These are phyloP conservation scores for Leptobrachium leishanense DNA, from an alignment of 2,113 vertebrate genomes.

Conservation along the genomic window DNA sequence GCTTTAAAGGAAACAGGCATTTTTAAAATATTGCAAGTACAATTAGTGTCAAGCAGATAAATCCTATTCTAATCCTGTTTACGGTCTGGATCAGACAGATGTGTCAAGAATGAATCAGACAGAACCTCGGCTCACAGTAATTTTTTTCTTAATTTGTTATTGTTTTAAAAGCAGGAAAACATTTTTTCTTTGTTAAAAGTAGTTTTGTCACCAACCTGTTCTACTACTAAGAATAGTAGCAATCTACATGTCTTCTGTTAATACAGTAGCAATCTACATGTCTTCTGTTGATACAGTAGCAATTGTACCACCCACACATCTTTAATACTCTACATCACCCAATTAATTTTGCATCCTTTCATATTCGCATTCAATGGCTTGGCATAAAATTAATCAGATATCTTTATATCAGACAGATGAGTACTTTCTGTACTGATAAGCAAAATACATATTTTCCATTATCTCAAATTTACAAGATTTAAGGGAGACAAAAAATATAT, in stretches of 20 bases:
- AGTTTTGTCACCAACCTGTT: constrained; percentile 61
- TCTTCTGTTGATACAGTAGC: constrained; percentile 58
- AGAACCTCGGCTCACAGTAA: constrained; percentile 80
- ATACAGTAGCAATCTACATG: too few relatives aligned
- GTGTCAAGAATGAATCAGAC: constrained; percentile 88
- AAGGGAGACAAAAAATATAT: too few relatives aligned
- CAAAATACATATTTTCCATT: constrained; percentile 50
- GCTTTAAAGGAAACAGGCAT: constrained; percentile 71
- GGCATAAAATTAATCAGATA: constrained; percentile 81
- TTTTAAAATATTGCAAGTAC: constrained; percentile 82
- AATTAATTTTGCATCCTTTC: constrained; percentile 80
- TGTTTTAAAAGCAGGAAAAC: constrained; percentile 17
- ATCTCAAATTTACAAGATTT: too few relatives aligned
- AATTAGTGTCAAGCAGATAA: constrained; percentile 91
- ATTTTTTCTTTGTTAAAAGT: constrained; percentile 65
- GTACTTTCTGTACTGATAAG: constrained; percentile 75
- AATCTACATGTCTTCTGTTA: too few relatives aligned
- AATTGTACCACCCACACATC: constrained; percentile 58
- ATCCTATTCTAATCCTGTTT: constrained; percentile 89
- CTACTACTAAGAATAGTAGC: constrained; percentile 44
- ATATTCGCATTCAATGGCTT: constrained; percentile 68
- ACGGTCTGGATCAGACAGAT: constrained; percentile 86
- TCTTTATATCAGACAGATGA: constrained; percentile 83
- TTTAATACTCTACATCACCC: constrained; percentile 10
- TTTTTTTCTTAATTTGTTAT: constrained; percentile 57